These are phyloP conservation scores for Cavia aperea DNA, from an alignment of 2,113 vertebrate species.

Conservation along the genomic window DNA sequence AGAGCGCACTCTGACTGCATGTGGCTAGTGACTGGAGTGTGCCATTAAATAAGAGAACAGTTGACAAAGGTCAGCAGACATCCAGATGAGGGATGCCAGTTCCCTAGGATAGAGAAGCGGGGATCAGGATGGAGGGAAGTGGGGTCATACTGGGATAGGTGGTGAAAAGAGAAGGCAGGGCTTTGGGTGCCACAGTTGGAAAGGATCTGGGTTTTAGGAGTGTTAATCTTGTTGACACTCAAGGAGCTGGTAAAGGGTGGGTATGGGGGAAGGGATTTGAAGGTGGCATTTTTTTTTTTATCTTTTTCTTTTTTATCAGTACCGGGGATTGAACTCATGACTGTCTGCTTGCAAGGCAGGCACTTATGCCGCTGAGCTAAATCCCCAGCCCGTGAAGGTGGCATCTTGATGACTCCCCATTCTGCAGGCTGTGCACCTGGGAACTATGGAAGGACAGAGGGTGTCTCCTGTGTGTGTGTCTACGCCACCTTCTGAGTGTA, in stretches of 20 bases:
- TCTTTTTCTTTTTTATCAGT: too few species aligned
- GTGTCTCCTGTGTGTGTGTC: neutral
- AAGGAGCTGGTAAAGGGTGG: neutral
- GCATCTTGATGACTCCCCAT: too few species aligned
- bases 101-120: neutral
- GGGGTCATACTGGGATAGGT: fast-evolving
- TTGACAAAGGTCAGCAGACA: neutral
- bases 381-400: neutral
- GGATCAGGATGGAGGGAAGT: neutral
- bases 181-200: neutral
- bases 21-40: too few species aligned
- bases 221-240: neutral
- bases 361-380: too few species aligned
- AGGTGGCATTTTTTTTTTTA: neutral
- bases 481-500: neutral
- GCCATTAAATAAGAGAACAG: neutral
- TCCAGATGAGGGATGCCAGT: neutral
- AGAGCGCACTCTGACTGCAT: neutral
- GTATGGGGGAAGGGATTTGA: neutral
- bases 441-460: neutral
- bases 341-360: too few species aligned
- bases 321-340: too few species aligned
- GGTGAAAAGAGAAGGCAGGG: neutral
- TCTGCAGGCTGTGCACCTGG: too few species aligned
- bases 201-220: neutral